Conservation (phyloP, 2,113 vertebrate genomes). For the Esox niger region DNA sequence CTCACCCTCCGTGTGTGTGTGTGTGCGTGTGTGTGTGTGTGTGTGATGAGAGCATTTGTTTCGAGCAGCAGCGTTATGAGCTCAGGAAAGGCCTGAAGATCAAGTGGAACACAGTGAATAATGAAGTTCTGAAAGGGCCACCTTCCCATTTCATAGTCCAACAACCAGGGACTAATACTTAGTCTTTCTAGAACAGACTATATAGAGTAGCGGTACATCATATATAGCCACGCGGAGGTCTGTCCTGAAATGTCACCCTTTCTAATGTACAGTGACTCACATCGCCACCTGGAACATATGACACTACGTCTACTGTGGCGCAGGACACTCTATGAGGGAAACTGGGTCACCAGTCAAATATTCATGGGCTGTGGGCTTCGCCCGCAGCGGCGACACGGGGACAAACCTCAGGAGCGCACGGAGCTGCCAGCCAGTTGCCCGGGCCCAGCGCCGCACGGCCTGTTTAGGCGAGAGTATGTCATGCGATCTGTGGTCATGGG, state of each 20-base stretch:
- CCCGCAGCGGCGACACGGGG: conserved; percentile 26
- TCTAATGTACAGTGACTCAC: conserved; percentile 57
- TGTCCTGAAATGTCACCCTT: conserved; percentile 56
- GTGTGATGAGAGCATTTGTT: conserved; percentile 6
- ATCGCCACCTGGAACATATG: conserved; percentile 62
- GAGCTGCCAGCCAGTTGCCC: conserved; percentile 39
- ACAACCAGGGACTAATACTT: conserved; percentile 21
- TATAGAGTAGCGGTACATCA: neutral
- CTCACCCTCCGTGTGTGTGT: conserved; percentile 8
- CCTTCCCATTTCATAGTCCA: conserved; percentile 11
- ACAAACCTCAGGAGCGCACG: conserved; percentile 35
- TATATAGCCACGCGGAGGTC: neutral
- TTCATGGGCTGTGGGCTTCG: conserved; percentile 49
- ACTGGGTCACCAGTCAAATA: conserved; percentile 70
- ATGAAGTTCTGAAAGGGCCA: conserved; percentile 21
- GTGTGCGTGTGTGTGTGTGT: neutral
- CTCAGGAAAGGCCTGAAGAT: conserved; percentile 13
- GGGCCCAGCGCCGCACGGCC: conserved; percentile 21
- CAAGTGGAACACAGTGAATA: conserved; percentile 13
- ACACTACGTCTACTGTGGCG: conserved; percentile 58
- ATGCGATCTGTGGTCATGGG: conserved; percentile 54
- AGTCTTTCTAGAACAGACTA: neutral
- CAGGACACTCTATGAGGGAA: conserved; percentile 61
- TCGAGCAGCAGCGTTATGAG: conserved; percentile 16
- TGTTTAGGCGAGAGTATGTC: conserved; percentile 16